These are phyloP conservation scores for Pristionchus exspectatus DNA, from an alignment of 2,888 invertebrate genomes.

Conservation along the genomic window DNA sequence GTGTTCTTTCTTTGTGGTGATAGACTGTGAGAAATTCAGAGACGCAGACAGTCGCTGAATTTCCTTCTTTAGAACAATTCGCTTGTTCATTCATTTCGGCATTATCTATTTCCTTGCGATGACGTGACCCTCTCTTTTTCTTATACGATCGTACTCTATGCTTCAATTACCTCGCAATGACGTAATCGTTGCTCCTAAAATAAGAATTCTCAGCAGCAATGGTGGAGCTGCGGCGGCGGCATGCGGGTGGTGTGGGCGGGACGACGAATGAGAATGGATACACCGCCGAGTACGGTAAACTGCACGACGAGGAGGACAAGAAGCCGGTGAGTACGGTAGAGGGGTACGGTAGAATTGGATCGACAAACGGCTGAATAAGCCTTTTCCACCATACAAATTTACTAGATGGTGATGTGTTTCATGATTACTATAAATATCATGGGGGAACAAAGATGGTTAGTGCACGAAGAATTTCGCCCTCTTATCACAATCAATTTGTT, in stretches of 20 bases:
- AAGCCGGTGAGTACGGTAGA: conserved; percentile 16
- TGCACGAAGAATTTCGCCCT: no score
- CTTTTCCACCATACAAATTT: background rate
- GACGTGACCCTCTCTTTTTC: background rate
- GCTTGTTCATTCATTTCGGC: background rate
- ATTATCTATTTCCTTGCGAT: background rate
- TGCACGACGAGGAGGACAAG: conserved; percentile 25
- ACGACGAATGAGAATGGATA: conserved; percentile 31
- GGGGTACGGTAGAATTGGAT: background rate
- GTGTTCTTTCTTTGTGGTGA: background rate
- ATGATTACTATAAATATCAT: no score
- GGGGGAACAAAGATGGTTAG: no score
- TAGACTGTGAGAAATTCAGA: background rate
- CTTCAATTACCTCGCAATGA: background rate
- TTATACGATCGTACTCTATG: background rate
- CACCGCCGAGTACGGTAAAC: conserved; percentile 24
- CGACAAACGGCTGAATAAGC: background rate
- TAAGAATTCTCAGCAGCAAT: background rate
- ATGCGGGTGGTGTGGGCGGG: background rate
- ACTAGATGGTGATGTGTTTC: no score
- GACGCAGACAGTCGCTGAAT: no score
- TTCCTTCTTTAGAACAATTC: background rate
- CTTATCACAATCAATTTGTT: no score
- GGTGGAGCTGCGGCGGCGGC: background rate
- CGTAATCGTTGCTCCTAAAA: background rate